phyloP scores from a whole-genome alignment of 2,888 invertebrate species.

The Anoplius nigerrimus region DNA sequence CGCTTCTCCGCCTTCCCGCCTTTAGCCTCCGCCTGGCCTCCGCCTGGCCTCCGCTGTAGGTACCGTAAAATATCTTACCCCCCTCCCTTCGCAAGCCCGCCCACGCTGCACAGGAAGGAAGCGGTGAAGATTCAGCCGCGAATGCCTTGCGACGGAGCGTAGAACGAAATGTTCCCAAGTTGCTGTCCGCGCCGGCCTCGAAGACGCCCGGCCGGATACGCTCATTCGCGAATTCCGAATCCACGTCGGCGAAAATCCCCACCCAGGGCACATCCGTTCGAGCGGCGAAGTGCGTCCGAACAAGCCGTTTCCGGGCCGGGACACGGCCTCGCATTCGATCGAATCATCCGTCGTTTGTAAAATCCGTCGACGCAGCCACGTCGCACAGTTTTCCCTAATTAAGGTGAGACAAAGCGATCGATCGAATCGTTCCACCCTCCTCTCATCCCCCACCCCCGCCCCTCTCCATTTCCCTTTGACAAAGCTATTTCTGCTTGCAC shows the following conservation, averaged over 20 bases:
- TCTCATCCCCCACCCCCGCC: too few species aligned
- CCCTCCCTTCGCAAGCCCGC: background rate
- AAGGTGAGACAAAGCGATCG: too few species aligned
- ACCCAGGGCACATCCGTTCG: too few species aligned
- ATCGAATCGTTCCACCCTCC: background rate
- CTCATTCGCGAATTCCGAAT: conserved; percentile 30
- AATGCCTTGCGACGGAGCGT: conserved; percentile 20
- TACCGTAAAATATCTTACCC: conserved; percentile 25
- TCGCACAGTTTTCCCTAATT: too few species aligned
- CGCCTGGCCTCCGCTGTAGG: conserved; percentile 26
- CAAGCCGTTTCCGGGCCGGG: too few species aligned
- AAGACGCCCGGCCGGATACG: conserved; percentile 30
- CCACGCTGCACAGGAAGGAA: conserved; percentile 7
- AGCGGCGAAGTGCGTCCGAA: too few species aligned
- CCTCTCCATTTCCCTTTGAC: conserved; percentile 11
- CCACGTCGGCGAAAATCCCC: too few species aligned
- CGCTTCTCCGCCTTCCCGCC: conserved; percentile 5
- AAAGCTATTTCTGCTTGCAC: too few species aligned
- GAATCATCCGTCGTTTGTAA: too few species aligned
- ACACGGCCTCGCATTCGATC: too few species aligned
- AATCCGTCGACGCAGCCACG: too few species aligned
- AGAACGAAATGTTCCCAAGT: background rate
- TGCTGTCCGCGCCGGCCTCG: background rate
- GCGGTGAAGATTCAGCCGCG: conserved; percentile 11
- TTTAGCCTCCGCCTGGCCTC: conserved; percentile 17